Evolutionary conservation across 2,888 invertebrate species (phyloP).

Genomic region (Amphiduros pacificus): DNA sequence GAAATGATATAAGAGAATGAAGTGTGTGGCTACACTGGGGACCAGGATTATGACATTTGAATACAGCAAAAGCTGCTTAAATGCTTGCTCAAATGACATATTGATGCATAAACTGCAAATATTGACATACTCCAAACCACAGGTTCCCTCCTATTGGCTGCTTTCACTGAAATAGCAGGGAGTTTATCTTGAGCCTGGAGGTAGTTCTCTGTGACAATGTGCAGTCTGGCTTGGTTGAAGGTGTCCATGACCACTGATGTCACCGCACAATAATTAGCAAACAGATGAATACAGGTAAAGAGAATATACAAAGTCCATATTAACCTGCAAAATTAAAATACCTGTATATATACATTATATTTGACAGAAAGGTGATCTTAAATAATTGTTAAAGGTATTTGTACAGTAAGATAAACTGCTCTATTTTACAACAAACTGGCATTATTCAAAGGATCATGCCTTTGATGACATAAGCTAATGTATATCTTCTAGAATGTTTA

Average conservation of each 20-base stretch:
- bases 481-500: no score
- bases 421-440: no score
- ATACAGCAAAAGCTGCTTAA: no score
- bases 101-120: not conserved
- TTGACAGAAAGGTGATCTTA: not conserved
- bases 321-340: constrained; percentile 66
- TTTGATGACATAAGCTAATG: no score
- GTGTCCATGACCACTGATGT: constrained; percentile 76
- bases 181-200: constrained; percentile 1
- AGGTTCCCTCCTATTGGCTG: constrained; percentile 28
- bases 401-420: not conserved
- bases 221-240: constrained; percentile 78
- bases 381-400: not conserved
- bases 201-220: constrained; percentile 67
- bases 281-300: constrained; percentile 79
- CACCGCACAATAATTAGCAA: constrained; percentile 86
- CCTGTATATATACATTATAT: not conserved
- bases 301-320: constrained; percentile 74
- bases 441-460: no score
- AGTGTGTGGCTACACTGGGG: no score
- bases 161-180: constrained; percentile 17
- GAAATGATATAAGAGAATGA: no score
- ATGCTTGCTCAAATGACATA: no score
- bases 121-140: constrained; percentile 20
- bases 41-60: no score